These are phyloP conservation scores for Urocolius indicus DNA, from an alignment of 2,113 vertebrate species.

Conservation along the genomic window DNA sequence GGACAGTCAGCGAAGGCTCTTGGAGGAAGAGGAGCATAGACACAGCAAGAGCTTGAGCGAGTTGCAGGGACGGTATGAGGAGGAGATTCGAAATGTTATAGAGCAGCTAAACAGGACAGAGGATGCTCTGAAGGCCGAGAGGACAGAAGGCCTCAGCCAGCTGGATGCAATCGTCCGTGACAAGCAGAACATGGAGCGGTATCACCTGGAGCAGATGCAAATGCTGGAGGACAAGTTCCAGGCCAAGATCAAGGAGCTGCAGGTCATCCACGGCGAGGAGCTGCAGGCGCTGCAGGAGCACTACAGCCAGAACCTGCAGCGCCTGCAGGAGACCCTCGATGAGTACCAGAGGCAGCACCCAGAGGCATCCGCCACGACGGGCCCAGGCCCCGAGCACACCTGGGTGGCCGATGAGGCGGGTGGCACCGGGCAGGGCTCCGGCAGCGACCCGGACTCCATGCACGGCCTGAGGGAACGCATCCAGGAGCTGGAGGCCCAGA, in stretches of 20 bases:
- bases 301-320: conserved; percentile 82
- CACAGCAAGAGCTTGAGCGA: conserved; percentile 79
- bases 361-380: neutral
- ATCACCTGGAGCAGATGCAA: conserved; percentile 82
- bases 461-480: conserved; percentile 85
- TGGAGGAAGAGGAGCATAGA: conserved; percentile 78
- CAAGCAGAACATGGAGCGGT: conserved; percentile 81
- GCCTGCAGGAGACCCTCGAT: conserved; percentile 74
- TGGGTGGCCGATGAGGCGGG: conserved; percentile 28
- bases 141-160: conserved; percentile 77
- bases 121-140: conserved; percentile 80
- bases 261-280: conserved; percentile 84
- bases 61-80: conserved; percentile 78
- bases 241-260: conserved; percentile 85
- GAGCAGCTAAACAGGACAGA: conserved; percentile 79
- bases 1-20: conserved; percentile 75
- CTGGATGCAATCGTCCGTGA: conserved; percentile 81
- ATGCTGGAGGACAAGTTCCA: conserved; percentile 88
- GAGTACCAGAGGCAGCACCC: conserved; percentile 64
- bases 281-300: conserved; percentile 83
- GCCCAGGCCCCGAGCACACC: neutral
- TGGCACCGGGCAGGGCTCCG: neutral
- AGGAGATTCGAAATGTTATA: conserved; percentile 79
- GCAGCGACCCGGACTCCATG: conserved; percentile 76
- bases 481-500: conserved; percentile 92